Conservation (phyloP, 2,797 vertebrate genomes). For the Gadopsis bispinosus region DNA sequence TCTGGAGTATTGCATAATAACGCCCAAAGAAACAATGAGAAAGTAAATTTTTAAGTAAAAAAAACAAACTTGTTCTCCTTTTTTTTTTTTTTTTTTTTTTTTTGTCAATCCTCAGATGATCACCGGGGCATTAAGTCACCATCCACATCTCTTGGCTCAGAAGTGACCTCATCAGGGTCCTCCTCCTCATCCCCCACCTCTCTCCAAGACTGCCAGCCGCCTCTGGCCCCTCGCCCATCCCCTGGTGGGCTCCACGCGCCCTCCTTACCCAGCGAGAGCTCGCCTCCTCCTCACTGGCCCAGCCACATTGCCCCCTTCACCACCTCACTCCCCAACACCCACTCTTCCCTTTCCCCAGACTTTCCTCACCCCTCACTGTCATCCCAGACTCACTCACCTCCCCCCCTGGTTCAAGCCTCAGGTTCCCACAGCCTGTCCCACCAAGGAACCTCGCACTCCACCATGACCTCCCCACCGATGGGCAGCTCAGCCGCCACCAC, state of each 20-base stretch:
- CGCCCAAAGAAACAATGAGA: background rate
- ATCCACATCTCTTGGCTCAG: slow-evolving; percentile 84
- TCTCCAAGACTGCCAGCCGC: slow-evolving; percentile 86
- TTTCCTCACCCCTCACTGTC: slow-evolving; percentile 87
- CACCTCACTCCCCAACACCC: slow-evolving; percentile 86
- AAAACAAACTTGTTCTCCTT: slow-evolving; percentile 2
- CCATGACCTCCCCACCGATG: slow-evolving; percentile 85
- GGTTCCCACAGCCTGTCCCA: slow-evolving; percentile 68
- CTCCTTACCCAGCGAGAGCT: slow-evolving; percentile 86
- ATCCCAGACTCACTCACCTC: slow-evolving; percentile 84
- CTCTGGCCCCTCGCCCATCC: slow-evolving; percentile 87
- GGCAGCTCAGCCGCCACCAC: slow-evolving; percentile 85
- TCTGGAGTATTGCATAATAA: background rate
- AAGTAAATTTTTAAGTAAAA: background rate
- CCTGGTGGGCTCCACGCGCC: slow-evolving; percentile 87
- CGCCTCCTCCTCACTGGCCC: slow-evolving; percentile 86
- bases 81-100: slow-evolving; percentile 19
- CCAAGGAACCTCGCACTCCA: slow-evolving; percentile 80
- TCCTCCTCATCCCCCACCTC: slow-evolving; percentile 85
- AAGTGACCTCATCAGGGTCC: slow-evolving; percentile 85
- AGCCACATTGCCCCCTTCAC: slow-evolving; percentile 82
- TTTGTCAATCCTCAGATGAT: slow-evolving; percentile 80
- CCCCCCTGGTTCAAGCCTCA: slow-evolving; percentile 78
- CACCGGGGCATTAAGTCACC: slow-evolving; percentile 86
- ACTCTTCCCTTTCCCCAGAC: slow-evolving; percentile 88